Base-by-base conservation (phyloP, 1,140 invertebrate species). In the Tribolium madens region DNA sequence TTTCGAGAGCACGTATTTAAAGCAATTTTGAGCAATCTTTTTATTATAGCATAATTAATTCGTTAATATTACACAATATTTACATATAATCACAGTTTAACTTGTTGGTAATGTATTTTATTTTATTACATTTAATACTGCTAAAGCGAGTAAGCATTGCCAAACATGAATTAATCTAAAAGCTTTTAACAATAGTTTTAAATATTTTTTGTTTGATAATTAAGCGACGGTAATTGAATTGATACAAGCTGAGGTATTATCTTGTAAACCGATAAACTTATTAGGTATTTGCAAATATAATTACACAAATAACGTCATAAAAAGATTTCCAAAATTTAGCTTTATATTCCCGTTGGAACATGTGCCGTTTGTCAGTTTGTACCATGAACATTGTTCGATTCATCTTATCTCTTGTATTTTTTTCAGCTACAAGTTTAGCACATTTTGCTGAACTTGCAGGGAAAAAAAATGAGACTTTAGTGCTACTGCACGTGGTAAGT, bases 401-500 rank as follows among this genome's bases (percentile, higher is more conserved):
- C 10, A 2, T 42, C 31, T 15, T 71, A 3, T 14, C 15, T 10
- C 13, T 36, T 10, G 10, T 14, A n/a, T 12, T 21, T 18, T 9
- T 48, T 12, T 14, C 21, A 26, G 21, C 42, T 71, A 42, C n/a
- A 6, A 47, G 7, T 18, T 71, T 10, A n/a, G 47, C 36, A 18
- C 12, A 14, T 14, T 12, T 21, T 4, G 13, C 14, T 18, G 5
- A 46, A 4, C 26, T 15, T 71, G 13, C 7, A 15, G 26, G 13
- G 26, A 69, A 71, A 47, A 47, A 71, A 15, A 5, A 71, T 2
- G 31, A 21, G 4, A 48, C 36, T 18, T 47, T 71, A 5, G 36
- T 47, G 10, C 18, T 71, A 18, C 14, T 71, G 5, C 47, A 47
- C n/a, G 17, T 71, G 9, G 68, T 71, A 71, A 71, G 68, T 71